Conservation (phyloP, 2,113 vertebrate genomes). For the Emberiza fucata region DNA sequence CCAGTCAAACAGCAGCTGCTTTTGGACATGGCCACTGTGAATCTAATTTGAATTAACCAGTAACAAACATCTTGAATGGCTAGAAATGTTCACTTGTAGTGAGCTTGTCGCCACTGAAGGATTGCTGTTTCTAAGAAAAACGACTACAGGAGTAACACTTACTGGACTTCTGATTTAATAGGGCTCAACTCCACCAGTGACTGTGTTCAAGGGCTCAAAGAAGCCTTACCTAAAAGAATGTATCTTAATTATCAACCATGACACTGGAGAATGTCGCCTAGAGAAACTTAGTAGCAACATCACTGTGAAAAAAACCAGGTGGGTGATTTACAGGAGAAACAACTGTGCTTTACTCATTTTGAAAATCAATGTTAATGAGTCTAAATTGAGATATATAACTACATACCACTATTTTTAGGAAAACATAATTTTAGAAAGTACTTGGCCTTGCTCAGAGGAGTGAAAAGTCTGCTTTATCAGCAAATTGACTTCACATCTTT, state of each 20-base stretch:
- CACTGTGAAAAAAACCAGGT: conserved; percentile 98
- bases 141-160: background rate
- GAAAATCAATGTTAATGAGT: background rate
- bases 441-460: background rate
- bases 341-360: background rate
- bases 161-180: conserved; percentile 67
- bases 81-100: background rate
- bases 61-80: background rate
- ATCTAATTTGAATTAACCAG: background rate
- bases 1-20: background rate
- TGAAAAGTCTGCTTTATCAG: background rate
- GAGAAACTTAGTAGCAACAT: conserved; percentile 98
- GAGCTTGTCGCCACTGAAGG: background rate
- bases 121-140: background rate
- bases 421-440: background rate
- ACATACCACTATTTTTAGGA: background rate
- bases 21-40: background rate
- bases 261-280: conserved; percentile 96
- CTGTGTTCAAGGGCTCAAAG: conserved; percentile 98
- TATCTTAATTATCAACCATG: conserved; percentile 97
- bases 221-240: conserved; percentile 96
- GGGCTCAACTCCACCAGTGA: conserved; percentile 93
- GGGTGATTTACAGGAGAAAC: conserved; percentile 23
- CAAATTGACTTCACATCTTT: background rate
- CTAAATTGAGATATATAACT: background rate